Evolutionary conservation across 2,797 vertebrate species (phyloP).

Genomic region (Clamator glandarius): DNA sequence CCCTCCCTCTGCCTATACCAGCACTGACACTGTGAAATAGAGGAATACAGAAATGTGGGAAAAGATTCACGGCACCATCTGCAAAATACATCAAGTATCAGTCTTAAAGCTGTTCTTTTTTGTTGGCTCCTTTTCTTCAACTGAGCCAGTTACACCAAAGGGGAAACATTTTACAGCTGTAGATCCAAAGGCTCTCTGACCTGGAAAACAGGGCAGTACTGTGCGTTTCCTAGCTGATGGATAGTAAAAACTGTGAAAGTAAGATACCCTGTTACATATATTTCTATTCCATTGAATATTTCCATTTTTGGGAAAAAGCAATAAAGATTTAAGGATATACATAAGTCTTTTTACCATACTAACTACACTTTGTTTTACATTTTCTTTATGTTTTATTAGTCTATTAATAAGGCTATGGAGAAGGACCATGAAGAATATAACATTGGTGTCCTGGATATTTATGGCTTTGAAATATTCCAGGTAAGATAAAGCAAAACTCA

Average conservation of each 20-base stretch:
- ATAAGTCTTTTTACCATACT: background rate
- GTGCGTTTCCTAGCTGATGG: background rate
- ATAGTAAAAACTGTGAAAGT: background rate
- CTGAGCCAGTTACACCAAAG: background rate
- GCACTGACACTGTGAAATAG: background rate
- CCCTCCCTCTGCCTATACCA: background rate
- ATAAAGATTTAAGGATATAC: background rate
- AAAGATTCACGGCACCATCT: background rate
- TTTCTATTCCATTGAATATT: background rate
- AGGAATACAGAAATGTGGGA: background rate
- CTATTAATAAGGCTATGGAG: conserved; percentile 97
- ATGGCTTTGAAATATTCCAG: conserved; percentile 99
- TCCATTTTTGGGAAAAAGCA: background rate
- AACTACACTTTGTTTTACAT: background rate
- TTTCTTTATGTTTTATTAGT: conserved; percentile 80
- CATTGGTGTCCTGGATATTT: conserved; percentile 96
- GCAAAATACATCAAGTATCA: background rate
- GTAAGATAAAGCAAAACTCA: conserved; percentile 72
- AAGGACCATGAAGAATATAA: conserved; percentile 95
- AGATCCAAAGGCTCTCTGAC: background rate
- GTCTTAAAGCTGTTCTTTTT: background rate
- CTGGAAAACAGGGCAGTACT: background rate
- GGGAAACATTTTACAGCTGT: background rate
- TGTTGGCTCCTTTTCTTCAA: background rate
- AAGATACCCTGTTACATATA: background rate